These are phyloP conservation scores for Abrostola tripartita DNA, from an alignment of 2,888 invertebrate species.

Conservation along the genomic window DNA sequence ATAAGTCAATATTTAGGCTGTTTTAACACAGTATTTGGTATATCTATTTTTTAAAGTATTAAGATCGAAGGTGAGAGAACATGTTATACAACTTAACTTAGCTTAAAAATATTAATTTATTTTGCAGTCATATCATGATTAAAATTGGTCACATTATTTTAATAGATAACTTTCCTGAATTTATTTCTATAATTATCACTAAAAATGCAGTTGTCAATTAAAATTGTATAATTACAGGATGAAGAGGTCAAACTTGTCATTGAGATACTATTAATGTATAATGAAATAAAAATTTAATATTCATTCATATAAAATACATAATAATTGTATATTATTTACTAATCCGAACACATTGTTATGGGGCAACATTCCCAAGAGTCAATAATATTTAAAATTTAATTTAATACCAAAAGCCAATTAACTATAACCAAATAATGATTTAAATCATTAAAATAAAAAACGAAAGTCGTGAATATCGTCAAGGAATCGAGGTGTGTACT, in stretches of 20 bases:
- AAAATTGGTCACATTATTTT: constrained; percentile 17
- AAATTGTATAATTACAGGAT: constrained; percentile 17
- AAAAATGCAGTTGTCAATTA: constrained; percentile 23
- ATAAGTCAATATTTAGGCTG: no score
- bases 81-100: no score
- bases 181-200: constrained; percentile 13
- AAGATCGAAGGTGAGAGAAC: no score
- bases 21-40: no score
- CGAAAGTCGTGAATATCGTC: constrained; percentile 40
- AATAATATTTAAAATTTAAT: constrained; percentile 40
- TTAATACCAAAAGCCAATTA: constrained; percentile 48
- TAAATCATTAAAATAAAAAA: constrained; percentile 49
- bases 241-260: constrained; percentile 14
- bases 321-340: constrained; percentile 54
- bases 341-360: constrained; percentile 59
- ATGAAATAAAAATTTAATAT: constrained; percentile 21
- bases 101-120: neutral
- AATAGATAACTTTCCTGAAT: constrained; percentile 10
- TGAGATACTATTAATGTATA: constrained; percentile 15
- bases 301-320: constrained; percentile 49
- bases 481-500: constrained; percentile 20
- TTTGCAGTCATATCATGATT: constrained; percentile 32
- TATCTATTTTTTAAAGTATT: no score
- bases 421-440: constrained; percentile 38
- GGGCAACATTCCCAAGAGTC: constrained; percentile 56